phyloP scores from a whole-genome alignment of 1,140 invertebrate genomes.

The Sycophila sp. region DNA sequence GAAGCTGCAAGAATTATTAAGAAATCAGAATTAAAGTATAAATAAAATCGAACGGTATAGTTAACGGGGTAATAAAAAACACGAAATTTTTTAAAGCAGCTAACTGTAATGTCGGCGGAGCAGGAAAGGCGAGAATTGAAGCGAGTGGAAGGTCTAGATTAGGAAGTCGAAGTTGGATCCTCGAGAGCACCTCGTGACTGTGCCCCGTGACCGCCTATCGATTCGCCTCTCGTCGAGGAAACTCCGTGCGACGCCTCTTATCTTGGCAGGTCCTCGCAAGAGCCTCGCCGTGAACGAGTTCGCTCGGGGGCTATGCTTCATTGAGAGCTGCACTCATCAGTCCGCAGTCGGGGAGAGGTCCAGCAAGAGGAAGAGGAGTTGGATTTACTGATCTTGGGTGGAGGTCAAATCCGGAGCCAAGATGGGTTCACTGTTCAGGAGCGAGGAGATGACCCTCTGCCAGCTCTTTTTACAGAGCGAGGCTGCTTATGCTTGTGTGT shows the following conservation, averaged over 20 bases:
- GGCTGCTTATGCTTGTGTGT: slow-evolving; percentile 93
- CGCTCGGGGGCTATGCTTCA: too few species aligned
- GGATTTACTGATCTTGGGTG: too few species aligned
- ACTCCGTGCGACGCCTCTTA: slow-evolving; percentile 8
- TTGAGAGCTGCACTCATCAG: slow-evolving; percentile 1
- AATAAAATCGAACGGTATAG: too few species aligned
- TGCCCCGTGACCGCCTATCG: slow-evolving; percentile 36
- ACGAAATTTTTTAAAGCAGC: too few species aligned
- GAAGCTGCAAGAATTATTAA: too few species aligned
- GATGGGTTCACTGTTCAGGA: slow-evolving; percentile 85
- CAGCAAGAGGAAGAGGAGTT: background rate
- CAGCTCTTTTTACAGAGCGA: slow-evolving; percentile 92
- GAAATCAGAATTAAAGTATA: too few species aligned
- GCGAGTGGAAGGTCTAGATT: background rate
- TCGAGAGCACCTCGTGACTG: slow-evolving; percentile 36
- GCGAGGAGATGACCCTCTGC: slow-evolving; percentile 91
- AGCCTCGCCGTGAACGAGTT: too few species aligned
- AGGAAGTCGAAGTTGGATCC: slow-evolving; percentile 19
- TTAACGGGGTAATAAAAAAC: too few species aligned
- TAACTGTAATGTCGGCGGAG: background rate
- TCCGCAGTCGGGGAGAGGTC: too few species aligned
- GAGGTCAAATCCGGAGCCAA: slow-evolving; percentile 38
- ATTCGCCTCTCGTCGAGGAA: slow-evolving; percentile 13
- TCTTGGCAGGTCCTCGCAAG: too few species aligned
- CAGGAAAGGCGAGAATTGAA: background rate